A percentile compares a stretch with the other conserved stretches of the same genome.
Conservation (phyloP, 2,113 vertebrate genomes). For the Myiozetetes cayanensis region DNA sequence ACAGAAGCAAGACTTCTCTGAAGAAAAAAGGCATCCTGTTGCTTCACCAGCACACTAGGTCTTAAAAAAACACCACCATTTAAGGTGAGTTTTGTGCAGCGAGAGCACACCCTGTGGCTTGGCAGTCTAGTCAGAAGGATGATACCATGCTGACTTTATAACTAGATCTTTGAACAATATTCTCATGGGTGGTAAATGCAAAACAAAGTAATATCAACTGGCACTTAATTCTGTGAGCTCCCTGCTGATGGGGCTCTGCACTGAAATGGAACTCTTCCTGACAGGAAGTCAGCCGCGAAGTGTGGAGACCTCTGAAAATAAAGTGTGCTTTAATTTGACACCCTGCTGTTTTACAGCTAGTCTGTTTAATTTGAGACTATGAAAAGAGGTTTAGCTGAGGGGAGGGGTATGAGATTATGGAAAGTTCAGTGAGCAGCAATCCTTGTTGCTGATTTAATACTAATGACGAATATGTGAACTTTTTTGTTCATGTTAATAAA, state of each 20-base stretch:
- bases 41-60: slow-evolving; percentile 78
- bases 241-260: slow-evolving; percentile 87
- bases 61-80: slow-evolving; percentile 77
- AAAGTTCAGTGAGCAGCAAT: slow-evolving; percentile 28
- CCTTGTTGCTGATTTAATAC: slow-evolving; percentile 56
- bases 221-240: slow-evolving; percentile 92
- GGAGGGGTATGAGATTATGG: slow-evolving; percentile 10
- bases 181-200: slow-evolving; percentile 88
- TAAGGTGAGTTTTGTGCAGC: slow-evolving; percentile 80
- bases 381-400: slow-evolving; percentile 22
- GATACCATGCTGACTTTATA: slow-evolving; percentile 80
- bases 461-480: not conserved
- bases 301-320: slow-evolving; percentile 85
- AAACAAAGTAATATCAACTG: slow-evolving; percentile 97
- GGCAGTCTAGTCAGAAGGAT: slow-evolving; percentile 83
- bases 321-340: slow-evolving; percentile 88
- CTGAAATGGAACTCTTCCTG: slow-evolving; percentile 87
- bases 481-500: not conserved
- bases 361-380: slow-evolving; percentile 74
- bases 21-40: slow-evolving; percentile 77
- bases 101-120: slow-evolving; percentile 77
- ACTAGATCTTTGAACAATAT: slow-evolving; percentile 86
- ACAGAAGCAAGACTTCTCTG: slow-evolving; percentile 55
- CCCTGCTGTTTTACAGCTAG: slow-evolving; percentile 77
- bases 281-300: slow-evolving; percentile 88